Base-by-base conservation (phyloP, 1,140 invertebrate genomes). In the Tetragnatha versicolor region DNA sequence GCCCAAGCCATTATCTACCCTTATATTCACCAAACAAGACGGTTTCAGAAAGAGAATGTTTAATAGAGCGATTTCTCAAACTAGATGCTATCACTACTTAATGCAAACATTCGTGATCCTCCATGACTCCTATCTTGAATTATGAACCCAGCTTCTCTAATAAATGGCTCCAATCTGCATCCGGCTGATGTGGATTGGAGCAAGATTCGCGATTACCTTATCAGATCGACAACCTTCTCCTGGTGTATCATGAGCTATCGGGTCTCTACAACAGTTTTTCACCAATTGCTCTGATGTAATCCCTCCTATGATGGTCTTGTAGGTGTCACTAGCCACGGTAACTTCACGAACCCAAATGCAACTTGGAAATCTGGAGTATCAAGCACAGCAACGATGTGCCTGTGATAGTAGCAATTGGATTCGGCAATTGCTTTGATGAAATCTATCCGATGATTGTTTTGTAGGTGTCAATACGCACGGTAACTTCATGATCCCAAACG, bases 71-170 rank as follows among this genome's bases (percentile, higher is more conserved):
- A 55, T 55, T 29, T 25, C 17, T 29, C 27, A 31, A 14, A 14
- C 25, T 14, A 22, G 25, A 55, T 55, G 31, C 31, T 55, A 55
- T 55, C 51, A 29, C 10, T 14, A 12, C 9, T 29, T 29, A 29
- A 55, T 55, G 51, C 51, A 55, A 55, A 55, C 51, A 55, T 35
- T 37, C 58, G 58, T 61, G 58, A 61, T n/a, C n/a, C 17, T 61
- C 17, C 29, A 6, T 61, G 33, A 35, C 58, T 37, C 29, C 29
- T 27, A 37, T 33, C n/a, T 61, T 61, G 58, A 61, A 61, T 61
- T 61, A 61, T 61, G 20, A 33, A 35, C 20, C 33, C 33, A 35
- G 58, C 17, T 37, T 17, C n/a, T n/a, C 29, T 61, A 61, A 61
- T 61, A 17, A 61, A 61, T 61, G 33, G 33, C 58, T 61, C 33